phyloP scores from a whole-genome alignment of 2,113 vertebrate species.

The Stomatorhinus ivindoensis region DNA sequence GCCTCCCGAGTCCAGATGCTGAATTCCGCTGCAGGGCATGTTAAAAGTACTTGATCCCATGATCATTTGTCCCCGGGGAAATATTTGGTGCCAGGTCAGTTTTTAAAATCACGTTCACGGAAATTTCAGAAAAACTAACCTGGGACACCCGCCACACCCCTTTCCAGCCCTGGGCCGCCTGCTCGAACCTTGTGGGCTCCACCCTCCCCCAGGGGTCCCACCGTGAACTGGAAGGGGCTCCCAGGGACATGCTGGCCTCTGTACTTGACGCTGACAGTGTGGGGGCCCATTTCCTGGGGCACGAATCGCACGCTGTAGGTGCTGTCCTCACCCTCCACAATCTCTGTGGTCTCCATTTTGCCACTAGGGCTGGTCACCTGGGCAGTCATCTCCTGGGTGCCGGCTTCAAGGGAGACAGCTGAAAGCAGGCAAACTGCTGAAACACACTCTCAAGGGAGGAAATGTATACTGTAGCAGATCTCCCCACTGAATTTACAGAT shows the following conservation, averaged over 20 bases:
- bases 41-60: neutral
- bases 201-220: slow-evolving; percentile 79
- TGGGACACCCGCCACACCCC: slow-evolving; percentile 75
- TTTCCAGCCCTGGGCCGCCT: slow-evolving; percentile 78
- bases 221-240: slow-evolving; percentile 90
- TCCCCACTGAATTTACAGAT: neutral
- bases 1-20: slow-evolving; percentile 92
- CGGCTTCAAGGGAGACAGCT: slow-evolving; percentile 61
- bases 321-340: slow-evolving; percentile 79
- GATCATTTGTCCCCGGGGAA: neutral
- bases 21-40: slow-evolving; percentile 67
- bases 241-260: slow-evolving; percentile 83
- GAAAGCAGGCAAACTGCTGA: neutral
- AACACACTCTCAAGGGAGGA: neutral
- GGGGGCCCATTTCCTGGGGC: slow-evolving; percentile 81
- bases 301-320: slow-evolving; percentile 89
- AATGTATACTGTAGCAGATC: neutral
- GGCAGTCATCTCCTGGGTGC: slow-evolving; percentile 76
- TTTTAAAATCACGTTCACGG: neutral
- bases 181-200: slow-evolving; percentile 83
- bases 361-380: slow-evolving; percentile 89
- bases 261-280: slow-evolving; percentile 85
- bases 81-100: neutral
- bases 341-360: slow-evolving; percentile 77
- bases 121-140: slow-evolving; percentile 51